These are phyloP conservation scores for Caradrina clavipalpis DNA, from an alignment of 2,888 invertebrate genomes.

Conservation along the genomic window DNA sequence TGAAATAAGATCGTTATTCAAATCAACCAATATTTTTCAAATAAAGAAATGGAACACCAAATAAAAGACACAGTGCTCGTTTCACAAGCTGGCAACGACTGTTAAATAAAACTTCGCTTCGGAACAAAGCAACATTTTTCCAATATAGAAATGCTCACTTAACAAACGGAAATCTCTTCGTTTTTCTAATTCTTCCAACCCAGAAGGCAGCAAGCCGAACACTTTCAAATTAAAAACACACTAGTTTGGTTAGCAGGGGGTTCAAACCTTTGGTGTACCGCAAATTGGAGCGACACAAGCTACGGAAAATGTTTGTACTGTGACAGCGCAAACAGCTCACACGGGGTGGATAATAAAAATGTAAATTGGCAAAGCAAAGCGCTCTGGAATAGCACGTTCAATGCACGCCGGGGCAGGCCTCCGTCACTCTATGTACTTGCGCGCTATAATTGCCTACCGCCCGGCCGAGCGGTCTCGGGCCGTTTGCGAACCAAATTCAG, in stretches of 20 bases:
- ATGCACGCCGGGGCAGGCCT: slow-evolving; percentile 57
- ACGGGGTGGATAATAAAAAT: slow-evolving; percentile 75
- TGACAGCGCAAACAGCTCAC: slow-evolving; percentile 64
- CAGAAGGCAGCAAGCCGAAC: slow-evolving; percentile 33
- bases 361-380: slow-evolving; percentile 76
- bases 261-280: slow-evolving; percentile 42
- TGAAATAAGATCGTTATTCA: neutral
- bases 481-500: no score
- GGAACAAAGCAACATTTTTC: slow-evolving; percentile 20
- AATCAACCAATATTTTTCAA: neutral
- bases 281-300: slow-evolving; percentile 61
- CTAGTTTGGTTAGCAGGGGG: slow-evolving; percentile 43
- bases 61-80: neutral
- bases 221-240: slow-evolving; percentile 48
- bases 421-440: no score
- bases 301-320: slow-evolving; percentile 62
- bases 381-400: slow-evolving; percentile 66
- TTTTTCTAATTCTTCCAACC: slow-evolving; percentile 44
- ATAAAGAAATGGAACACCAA: slow-evolving; percentile 5
- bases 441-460: no score
- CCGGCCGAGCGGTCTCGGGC: no score
- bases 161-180: slow-evolving; percentile 37
- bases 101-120: slow-evolving; percentile 10
- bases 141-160: slow-evolving; percentile 42
- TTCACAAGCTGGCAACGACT: slow-evolving; percentile 13